Evolutionary conservation across 1,140 invertebrate genomes (phyloP).

Genomic region (Zaprionus kolodkinae): DNA sequence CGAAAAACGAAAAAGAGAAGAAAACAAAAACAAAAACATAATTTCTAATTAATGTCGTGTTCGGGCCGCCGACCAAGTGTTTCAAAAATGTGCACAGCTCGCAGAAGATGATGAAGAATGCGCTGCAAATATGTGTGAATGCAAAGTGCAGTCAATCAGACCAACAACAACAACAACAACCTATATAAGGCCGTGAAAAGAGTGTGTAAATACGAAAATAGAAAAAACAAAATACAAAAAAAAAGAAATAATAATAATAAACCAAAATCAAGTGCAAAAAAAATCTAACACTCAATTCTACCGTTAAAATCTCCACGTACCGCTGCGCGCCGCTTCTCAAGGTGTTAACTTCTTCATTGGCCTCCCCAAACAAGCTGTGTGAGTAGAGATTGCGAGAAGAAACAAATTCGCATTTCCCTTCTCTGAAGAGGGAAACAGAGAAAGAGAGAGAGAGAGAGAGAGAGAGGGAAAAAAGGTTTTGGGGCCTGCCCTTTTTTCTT

Average conservation of each 20-base stretch:
- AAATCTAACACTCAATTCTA: slow-evolving; percentile 24
- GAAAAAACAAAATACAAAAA: slow-evolving; percentile 23
- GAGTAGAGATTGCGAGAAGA: slow-evolving; percentile 18
- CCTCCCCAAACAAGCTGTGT: slow-evolving; percentile 32
- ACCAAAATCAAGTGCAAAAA: slow-evolving; percentile 18
- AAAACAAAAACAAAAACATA: slow-evolving; percentile 42
- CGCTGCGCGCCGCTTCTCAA: slow-evolving; percentile 6
- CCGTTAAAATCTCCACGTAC: slow-evolving; percentile 28
- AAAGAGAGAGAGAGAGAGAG: neutral
- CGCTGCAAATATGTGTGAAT: slow-evolving; percentile 51
- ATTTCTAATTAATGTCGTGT: slow-evolving; percentile 52
- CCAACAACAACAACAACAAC: slow-evolving; percentile 9
- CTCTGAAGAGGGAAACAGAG: neutral
- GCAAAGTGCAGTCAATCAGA: slow-evolving; percentile 48
- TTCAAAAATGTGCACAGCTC: slow-evolving; percentile 48
- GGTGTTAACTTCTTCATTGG: slow-evolving; percentile 54
- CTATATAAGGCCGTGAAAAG: neutral
- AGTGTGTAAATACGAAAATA: slow-evolving; percentile 28
- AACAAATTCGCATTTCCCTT: slow-evolving; percentile 64
- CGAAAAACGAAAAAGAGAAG: slow-evolving; percentile 11
- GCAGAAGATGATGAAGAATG: slow-evolving; percentile 31
- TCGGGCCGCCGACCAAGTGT: slow-evolving; percentile 60
- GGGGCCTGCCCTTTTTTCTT: slow-evolving; percentile 37
- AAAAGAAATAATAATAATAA: neutral
- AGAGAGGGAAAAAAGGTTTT: slow-evolving; percentile 16